Conservation (phyloP, 2,888 invertebrate genomes). For the Acronicta aceris region DNA sequence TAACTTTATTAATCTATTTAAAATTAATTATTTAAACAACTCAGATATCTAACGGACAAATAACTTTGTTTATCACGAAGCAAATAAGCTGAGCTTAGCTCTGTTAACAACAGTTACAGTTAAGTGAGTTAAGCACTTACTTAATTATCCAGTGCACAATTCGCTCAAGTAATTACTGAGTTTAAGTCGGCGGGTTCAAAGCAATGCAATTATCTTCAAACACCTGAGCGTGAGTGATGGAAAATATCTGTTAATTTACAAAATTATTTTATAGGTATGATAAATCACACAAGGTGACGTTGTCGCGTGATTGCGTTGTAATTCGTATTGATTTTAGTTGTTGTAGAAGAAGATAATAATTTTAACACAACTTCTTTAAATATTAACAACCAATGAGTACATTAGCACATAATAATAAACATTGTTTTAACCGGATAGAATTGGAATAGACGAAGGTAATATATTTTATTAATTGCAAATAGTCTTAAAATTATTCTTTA, state of each 20-base stretch:
- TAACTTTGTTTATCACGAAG: slow-evolving; percentile 45
- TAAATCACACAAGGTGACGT: neutral
- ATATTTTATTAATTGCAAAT: no score
- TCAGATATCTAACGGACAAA: slow-evolving; percentile 20
- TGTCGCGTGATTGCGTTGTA: neutral
- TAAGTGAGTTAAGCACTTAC: slow-evolving; percentile 62
- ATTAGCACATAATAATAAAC: no score
- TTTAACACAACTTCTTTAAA: no score
- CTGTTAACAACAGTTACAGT: slow-evolving; percentile 60
- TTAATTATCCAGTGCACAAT: slow-evolving; percentile 68
- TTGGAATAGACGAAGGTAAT: no score
- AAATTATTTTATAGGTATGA: slow-evolving; percentile 5
- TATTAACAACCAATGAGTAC: no score
- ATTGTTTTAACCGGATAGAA: no score
- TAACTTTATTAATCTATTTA: slow-evolving; percentile 7
- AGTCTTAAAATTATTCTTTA: no score
- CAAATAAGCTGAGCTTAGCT: slow-evolving; percentile 55
- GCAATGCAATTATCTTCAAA: slow-evolving; percentile 57
- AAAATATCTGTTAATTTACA: slow-evolving; percentile 19
- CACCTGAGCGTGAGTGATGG: slow-evolving; percentile 46
- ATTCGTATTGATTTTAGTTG: neutral
- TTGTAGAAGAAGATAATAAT: no score
- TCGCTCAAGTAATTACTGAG: slow-evolving; percentile 62
- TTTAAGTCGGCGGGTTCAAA: slow-evolving; percentile 56
- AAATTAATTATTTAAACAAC: slow-evolving; percentile 13